Evolutionary conservation across 1,140 invertebrate species (phyloP).

Genomic region (Drosophila nebulosa): DNA sequence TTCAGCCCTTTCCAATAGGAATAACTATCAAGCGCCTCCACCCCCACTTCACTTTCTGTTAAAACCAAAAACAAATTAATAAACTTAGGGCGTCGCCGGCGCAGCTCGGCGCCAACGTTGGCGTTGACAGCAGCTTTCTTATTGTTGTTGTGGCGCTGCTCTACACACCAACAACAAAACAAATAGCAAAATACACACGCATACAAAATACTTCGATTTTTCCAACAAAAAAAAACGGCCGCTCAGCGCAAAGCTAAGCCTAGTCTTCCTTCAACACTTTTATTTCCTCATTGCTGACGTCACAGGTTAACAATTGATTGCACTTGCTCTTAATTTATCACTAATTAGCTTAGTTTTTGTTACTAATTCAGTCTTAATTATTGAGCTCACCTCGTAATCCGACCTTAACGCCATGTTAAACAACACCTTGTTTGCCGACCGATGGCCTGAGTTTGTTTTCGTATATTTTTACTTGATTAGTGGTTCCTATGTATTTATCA

Average conservation of each 20-base stretch:
- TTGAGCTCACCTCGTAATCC: constrained; percentile 78
- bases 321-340: constrained; percentile 32
- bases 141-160: constrained; percentile 23
- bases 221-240: constrained; percentile 65
- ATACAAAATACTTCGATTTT: constrained; percentile 57
- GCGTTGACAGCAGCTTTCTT: constrained; percentile 2
- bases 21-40: constrained; percentile 13
- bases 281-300: neutral
- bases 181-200: constrained; percentile 48
- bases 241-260: constrained; percentile 39
- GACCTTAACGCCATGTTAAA: constrained; percentile 80
- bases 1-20: constrained; percentile 47
- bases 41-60: constrained; percentile 18
- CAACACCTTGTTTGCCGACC: constrained; percentile 1
- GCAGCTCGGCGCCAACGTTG: constrained; percentile 21
- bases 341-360: constrained; percentile 66
- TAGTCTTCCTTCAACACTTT: neutral
- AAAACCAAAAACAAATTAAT: constrained; percentile 56
- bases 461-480: neutral
- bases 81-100: constrained; percentile 65
- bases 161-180: constrained; percentile 59
- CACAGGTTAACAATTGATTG: constrained; percentile 46
- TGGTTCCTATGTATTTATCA: neutral
- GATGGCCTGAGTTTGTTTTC: neutral
- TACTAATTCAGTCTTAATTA: constrained; percentile 43